phyloP scores from a whole-genome alignment of 2,797 vertebrate species.

The Clarias fuscus region DNA sequence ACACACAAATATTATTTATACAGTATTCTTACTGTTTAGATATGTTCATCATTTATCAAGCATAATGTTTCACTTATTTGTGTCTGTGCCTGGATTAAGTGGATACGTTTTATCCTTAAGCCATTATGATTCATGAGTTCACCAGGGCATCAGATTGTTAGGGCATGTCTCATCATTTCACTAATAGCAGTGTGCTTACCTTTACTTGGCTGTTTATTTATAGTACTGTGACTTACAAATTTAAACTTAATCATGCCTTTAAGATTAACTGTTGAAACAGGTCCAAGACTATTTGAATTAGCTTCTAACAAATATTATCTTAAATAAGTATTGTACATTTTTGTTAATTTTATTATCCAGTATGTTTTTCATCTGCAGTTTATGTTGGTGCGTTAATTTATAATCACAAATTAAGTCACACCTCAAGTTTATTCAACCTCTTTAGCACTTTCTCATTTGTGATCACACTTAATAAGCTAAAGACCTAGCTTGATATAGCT shows the following conservation, averaged over 20 bases:
- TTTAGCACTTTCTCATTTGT: neutral
- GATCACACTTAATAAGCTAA: neutral
- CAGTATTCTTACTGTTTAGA: conserved; percentile 3
- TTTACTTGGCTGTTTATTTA: conserved; percentile 20
- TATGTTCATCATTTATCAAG: conserved; percentile 19
- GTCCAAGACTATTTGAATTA: neutral
- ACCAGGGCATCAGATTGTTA: neutral
- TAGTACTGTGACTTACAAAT: conserved; percentile 6
- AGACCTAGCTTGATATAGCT: too few relatives aligned
- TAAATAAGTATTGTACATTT: neutral
- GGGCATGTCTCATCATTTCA: conserved; percentile 23
- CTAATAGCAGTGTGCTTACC: neutral
- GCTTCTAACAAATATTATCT: neutral
- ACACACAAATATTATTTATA: neutral
- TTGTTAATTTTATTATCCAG: neutral
- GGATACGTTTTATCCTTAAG: neutral
- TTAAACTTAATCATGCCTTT: neutral
- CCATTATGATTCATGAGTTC: conserved; percentile 22
- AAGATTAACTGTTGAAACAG: neutral
- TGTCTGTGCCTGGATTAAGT: neutral
- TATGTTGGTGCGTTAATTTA: neutral
- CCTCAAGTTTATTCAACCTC: neutral
- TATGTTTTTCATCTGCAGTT: neutral
- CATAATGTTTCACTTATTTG: neutral
- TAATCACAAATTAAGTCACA: neutral